phyloP scores from a whole-genome alignment of 2,113 vertebrate species.

The Ranitomeya imitator region DNA sequence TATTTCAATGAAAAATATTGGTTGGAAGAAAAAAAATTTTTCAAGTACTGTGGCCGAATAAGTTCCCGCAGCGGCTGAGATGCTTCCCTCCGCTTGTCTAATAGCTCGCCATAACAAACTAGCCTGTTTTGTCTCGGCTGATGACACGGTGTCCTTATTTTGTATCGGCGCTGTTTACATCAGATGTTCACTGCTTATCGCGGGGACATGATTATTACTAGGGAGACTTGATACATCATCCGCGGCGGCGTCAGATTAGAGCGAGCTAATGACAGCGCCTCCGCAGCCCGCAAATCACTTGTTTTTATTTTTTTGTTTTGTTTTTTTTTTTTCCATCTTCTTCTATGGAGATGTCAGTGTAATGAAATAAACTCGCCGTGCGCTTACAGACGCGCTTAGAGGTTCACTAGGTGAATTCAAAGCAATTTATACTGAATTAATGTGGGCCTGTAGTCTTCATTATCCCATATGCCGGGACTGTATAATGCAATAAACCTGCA shows the following conservation, averaged over 20 bases:
- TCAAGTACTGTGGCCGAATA: background rate
- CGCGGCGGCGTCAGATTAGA: conserved; percentile 62
- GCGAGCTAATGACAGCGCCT: conserved; percentile 60
- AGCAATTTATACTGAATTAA: conserved; percentile 58
- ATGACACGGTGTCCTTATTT: conserved; percentile 62
- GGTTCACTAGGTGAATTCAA: conserved; percentile 63
- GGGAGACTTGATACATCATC: conserved; percentile 63
- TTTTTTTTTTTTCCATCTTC: background rate
- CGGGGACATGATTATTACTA: conserved; percentile 63
- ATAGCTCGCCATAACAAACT: conserved; percentile 41
- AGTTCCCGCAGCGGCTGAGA: background rate
- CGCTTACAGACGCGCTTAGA: conserved; percentile 33
- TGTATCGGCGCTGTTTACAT: conserved; percentile 64
- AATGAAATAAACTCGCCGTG: conserved; percentile 1
- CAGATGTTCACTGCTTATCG: conserved; percentile 64
- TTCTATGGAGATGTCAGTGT: background rate
- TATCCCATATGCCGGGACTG: background rate
- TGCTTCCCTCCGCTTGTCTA: conserved; percentile 2
- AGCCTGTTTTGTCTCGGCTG: conserved; percentile 65
- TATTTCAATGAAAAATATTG: background rate
- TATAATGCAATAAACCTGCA: background rate
- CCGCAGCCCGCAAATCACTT: conserved; percentile 62
- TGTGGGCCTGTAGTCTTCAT: background rate
- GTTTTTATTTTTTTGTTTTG: no score
- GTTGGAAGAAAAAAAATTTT: background rate